Evolutionary conservation across 2,797 vertebrate species (phyloP), one percentile per base, ranked within the genome.

Genomic region (Craterocephalus amniculus): DNA sequence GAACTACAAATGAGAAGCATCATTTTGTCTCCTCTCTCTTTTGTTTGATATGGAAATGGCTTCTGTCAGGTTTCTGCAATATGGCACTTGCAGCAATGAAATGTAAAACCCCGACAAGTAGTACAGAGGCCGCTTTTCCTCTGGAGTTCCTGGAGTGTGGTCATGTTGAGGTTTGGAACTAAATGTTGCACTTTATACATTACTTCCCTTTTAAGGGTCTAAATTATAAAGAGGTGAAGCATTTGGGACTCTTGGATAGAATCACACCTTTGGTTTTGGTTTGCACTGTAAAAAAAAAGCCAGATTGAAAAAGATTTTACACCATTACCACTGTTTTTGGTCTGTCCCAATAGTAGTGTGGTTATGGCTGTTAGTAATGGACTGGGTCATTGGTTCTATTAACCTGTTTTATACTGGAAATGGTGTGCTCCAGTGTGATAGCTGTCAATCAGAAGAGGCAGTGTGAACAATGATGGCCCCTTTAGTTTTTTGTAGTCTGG

Each of bases 391-490:
- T 60, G 51, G 63, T 73, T 78, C 12, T 20, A 51, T 74, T 73
- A 35, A 45, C 52, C 45, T 67, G 61, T 80, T 80, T 78, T 58
- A 36, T 60, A 56, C 62, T 72, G 61, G 34, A 45, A 16, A 57
- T 24, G 38, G 48, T 69, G 29, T 65, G 40, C 29, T 54, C 62
- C 60, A 20, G 55, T 67, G 54, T 38, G 64, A 43, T 64, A 26
- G 31, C 64, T 74, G 74, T 81, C 68, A 60, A 31, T 85, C 80
- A 79, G 26, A n/a, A 58, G 61, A 43, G 56, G 57, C 24, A 58
- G 9, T 22, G 9, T 18, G 13, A 64, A 34, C 45, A 67, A 22
- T 32, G 16, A 26, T 29, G 43, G 5, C 2, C 18, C 45, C 18
- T 12, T 0, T 57, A 43, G 52, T 49, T 55, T 70, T 58, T 32